phyloP scores from a whole-genome alignment of 2,797 vertebrate species.

The Xyrichtys novacula region DNA sequence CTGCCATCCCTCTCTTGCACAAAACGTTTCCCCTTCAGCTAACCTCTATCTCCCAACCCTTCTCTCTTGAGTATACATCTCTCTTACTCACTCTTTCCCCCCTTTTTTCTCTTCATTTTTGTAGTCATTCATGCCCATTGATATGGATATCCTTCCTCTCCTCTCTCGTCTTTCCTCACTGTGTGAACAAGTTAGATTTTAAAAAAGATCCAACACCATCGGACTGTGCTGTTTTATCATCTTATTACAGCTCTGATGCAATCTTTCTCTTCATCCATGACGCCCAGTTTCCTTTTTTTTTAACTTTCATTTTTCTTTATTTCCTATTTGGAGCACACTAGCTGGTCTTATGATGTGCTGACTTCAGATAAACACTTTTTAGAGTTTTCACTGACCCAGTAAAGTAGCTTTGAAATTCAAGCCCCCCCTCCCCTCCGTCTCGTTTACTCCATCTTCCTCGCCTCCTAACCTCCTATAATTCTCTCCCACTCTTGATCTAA shows the following conservation, averaged over 20 bases:
- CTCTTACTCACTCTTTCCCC: constrained; percentile 24
- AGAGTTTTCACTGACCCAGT: constrained; percentile 70
- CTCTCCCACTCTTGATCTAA: constrained; percentile 68
- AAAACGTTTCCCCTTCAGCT: constrained; percentile 26
- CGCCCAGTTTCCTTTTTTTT: constrained; percentile 30
- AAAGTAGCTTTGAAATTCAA: constrained; percentile 74
- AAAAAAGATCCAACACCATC: constrained; percentile 29
- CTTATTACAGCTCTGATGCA: constrained; percentile 51
- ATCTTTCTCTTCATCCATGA: constrained; percentile 43
- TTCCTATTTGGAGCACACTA: constrained; percentile 37
- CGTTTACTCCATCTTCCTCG: constrained; percentile 50
- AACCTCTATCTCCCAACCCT: constrained; percentile 28
- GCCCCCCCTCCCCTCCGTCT: constrained; percentile 31
- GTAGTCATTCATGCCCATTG: constrained; percentile 41
- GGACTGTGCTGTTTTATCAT: constrained; percentile 48
- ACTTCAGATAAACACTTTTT: constrained; percentile 66
- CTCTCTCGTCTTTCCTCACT: constrained; percentile 8
- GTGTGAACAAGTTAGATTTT: constrained; percentile 46
- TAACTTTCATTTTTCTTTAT: neutral
- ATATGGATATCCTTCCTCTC: constrained; percentile 35
- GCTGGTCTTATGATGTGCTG: constrained; percentile 60
- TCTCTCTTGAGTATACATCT: constrained; percentile 6
- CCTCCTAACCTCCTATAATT: constrained; percentile 67
- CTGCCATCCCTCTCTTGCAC: constrained; percentile 3
- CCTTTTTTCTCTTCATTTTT: constrained; percentile 15